Percentiles rank a stretch among this genome's conserved stretches.
Evolutionary conservation across 2,113 vertebrate genomes (phyloP).

Genomic region (Nycticryphes semicollaris): DNA sequence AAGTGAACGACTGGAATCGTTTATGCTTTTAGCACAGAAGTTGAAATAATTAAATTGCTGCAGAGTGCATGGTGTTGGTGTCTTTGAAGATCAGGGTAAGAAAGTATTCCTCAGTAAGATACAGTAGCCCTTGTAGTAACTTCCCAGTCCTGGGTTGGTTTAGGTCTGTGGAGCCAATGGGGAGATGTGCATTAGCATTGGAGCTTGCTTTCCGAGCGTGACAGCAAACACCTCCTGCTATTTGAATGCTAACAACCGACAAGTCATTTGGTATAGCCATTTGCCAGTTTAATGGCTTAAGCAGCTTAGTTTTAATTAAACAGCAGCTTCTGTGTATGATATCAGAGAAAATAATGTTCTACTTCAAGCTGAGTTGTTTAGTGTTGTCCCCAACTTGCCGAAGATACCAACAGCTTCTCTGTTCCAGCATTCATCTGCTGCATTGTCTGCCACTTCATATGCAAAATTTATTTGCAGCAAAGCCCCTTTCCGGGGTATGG

Average conservation of each 20-base stretch:
- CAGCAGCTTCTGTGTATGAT: conserved; percentile 34
- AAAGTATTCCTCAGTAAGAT: background rate
- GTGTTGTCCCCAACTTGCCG: background rate
- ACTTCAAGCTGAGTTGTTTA: conserved; percentile 14
- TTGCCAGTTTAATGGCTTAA: conserved; percentile 65
- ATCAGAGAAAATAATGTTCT: conserved; percentile 17
- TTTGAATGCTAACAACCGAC: conserved; percentile 11
- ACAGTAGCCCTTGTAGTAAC: background rate
- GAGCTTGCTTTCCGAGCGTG: background rate
- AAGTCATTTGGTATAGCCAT: conserved; percentile 40
- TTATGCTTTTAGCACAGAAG: background rate
- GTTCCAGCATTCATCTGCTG: background rate
- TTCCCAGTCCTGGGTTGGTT: background rate
- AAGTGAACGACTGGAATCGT: background rate
- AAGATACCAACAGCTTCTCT: background rate
- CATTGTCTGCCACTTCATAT: background rate
- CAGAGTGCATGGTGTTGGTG: background rate
- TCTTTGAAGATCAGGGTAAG: background rate
- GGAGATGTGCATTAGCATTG: background rate
- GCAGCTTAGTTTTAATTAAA: conserved; percentile 66
- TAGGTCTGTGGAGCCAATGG: background rate
- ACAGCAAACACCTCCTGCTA: conserved; percentile 23
- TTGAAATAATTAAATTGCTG: background rate
- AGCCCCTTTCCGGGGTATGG: background rate
- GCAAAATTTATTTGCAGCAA: background rate